Percentiles rank a stretch among this genome's conserved stretches.
Evolutionary conservation across 64 coral and sea anemone species (phyloP).

Genomic region (Montipora efflorescens): DNA sequence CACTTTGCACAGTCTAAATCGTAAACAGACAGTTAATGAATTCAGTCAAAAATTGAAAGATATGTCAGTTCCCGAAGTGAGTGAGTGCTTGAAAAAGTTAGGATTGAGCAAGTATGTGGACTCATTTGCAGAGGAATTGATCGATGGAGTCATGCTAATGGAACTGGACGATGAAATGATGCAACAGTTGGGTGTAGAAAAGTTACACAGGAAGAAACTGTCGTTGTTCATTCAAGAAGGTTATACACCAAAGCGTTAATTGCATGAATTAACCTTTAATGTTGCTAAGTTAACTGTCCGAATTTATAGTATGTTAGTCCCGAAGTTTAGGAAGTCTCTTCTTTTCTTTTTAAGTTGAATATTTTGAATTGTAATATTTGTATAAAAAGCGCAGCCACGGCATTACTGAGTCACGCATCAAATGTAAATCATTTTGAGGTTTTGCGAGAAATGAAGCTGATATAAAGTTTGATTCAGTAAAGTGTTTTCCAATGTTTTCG

Average conservation of each 20-base stretch:
- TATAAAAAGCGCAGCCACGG: too few species aligned
- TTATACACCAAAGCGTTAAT: conserved; percentile 59
- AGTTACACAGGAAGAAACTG: conserved; percentile 82
- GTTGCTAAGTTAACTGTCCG: too few species aligned
- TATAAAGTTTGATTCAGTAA: too few species aligned
- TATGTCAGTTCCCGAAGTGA: conserved; percentile 55
- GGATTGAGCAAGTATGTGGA: conserved; percentile 58
- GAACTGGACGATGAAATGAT: conserved; percentile 84
- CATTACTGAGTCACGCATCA: too few species aligned
- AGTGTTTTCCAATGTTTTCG: too few species aligned
- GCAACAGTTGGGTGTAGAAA: conserved; percentile 59
- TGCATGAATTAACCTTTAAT: too few species aligned
- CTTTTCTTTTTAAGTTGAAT: too few species aligned
- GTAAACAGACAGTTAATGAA: not conserved
- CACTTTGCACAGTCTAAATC: not conserved
- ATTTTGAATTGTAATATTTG: too few species aligned
- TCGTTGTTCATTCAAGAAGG: conserved; percentile 56
- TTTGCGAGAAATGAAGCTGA: too few species aligned
- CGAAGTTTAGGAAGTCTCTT: too few species aligned
- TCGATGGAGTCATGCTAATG: conserved; percentile 80
- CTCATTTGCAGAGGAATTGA: conserved; percentile 57
- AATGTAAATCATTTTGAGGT: too few species aligned
- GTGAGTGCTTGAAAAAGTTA: conserved; percentile 67
- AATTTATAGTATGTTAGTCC: too few species aligned
- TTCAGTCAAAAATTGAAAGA: not conserved